Evolutionary conservation across 2,113 vertebrate genomes (phyloP).

Genomic region (Brienomyrus brachyistius): DNA sequence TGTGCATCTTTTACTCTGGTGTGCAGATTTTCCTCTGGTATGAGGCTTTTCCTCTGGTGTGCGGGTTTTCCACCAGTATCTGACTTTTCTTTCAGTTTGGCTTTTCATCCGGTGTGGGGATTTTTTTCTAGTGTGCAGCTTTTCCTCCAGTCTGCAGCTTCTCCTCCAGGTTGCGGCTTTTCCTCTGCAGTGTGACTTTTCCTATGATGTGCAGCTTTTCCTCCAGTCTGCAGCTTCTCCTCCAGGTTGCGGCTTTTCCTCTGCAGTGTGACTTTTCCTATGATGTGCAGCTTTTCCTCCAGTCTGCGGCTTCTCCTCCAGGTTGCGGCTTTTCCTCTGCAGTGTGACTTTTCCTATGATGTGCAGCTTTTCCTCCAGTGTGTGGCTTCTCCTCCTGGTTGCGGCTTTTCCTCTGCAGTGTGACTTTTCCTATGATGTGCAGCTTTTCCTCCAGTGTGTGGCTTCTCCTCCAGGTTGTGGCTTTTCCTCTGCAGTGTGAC

Average conservation of each 20-base stretch:
- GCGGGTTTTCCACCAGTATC: not conserved
- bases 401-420: not conserved
- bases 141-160: too few relatives aligned
- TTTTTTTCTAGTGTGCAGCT: too few relatives aligned
- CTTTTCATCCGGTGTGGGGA: not conserved
- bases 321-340: too few relatives aligned
- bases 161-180: too few relatives aligned
- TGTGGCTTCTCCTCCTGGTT: too few relatives aligned
- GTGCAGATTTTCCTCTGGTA: not conserved
- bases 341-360: not conserved
- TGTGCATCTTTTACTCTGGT: not conserved
- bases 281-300: not conserved
- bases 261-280: not conserved
- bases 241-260: too few relatives aligned
- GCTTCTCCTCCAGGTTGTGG: too few relatives aligned
- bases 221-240: not conserved
- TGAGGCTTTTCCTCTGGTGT: not conserved
- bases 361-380: not conserved
- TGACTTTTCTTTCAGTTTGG: not conserved
- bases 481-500: too few relatives aligned
- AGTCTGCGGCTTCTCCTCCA: too few relatives aligned
- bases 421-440: not conserved
- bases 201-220: not conserved
- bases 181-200: not conserved
- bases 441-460: not conserved